Conservation (phyloP, 2,888 invertebrate species). For the Hydraecia micacea region DNA sequence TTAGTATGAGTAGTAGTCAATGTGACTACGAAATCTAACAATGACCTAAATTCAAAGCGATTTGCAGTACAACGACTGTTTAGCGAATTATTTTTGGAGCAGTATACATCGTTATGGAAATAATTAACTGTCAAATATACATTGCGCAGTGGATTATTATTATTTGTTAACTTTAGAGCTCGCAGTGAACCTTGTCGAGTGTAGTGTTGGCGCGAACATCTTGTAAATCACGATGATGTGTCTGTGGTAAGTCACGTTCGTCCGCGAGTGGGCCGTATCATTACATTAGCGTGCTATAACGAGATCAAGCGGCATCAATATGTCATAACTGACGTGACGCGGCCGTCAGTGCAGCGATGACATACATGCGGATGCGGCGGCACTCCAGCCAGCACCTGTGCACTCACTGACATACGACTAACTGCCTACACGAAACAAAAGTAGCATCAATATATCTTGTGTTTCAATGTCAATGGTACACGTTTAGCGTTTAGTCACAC, state of each 20-base stretch:
- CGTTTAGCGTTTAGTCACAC: conserved; percentile 61
- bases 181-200: conserved; percentile 39
- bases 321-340: conserved; percentile 64
- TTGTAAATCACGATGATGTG: conserved; percentile 61
- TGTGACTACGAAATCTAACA: conserved; percentile 15
- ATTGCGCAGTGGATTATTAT: conserved; percentile 33
- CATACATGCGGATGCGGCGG: conserved; percentile 63
- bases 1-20: conserved; percentile 29
- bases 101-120: conserved; percentile 16
- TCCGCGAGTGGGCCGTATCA: conserved; percentile 53
- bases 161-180: conserved; percentile 38
- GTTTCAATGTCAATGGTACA: conserved; percentile 75
- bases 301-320: conserved; percentile 68
- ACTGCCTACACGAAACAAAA: conserved; percentile 70
- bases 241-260: conserved; percentile 46
- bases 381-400: conserved; percentile 73
- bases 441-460: conserved; percentile 74
- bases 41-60: conserved; percentile 33
- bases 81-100: conserved; percentile 11
- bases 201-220: conserved; percentile 54
- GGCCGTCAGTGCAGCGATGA: conserved; percentile 60
- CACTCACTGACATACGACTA: conserved; percentile 69
- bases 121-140: conserved; percentile 28
- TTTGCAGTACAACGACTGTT: conserved; percentile 19
- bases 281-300: conserved; percentile 66